Base-by-base conservation (phyloP, 2,113 vertebrate species). In the Myotis yumanensis region DNA sequence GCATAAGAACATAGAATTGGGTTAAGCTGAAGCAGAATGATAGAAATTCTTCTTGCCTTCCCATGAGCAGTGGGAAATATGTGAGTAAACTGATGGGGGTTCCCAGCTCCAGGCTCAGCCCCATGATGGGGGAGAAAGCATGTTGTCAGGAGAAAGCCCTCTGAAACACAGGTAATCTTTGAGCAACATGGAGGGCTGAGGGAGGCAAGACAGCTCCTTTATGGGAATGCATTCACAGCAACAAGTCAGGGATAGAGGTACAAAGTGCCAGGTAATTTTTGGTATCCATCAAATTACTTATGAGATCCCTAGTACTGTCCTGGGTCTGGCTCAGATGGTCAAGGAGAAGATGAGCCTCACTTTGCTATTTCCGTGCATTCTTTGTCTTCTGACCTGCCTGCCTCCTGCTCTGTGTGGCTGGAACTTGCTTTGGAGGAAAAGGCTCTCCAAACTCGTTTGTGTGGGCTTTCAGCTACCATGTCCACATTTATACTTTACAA, bases 11-110 rank as follows among this genome's bases (percentile, higher is more conserved):
- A 94, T 80, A 86, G 97, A 89, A 82, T 73, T 96, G 62, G 0
- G 1, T 77, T 96, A 80, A 96, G 86, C 87, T 87, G 84, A 97
- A 97, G 95, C 94, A 97, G 96, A 97, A 72, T 51, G 54, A 92
- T 30, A 0, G n/a, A 88, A 97, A 94, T 96, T 97, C 92, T 71
- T 92, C 54, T 69, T 89, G 54, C 30, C 52, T 91, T 93, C 71
- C 18, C 46, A 30, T 7, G 35, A 82, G 80, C 86, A 73, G 66
- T 89, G 20, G 66, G 87, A 71, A 57, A 25, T 77, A 95, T 64
- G 20, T 40, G 76, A 46, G 59, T 62, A 86, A 89, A 35, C 0
- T 48, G 93, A 23, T 7, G 14, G 15, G 25, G 28, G 40, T 14
- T 48, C 43, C 81, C 23, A 92, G 86, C 89, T 94, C 76, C 92